A percentile compares a stretch with the other conserved stretches of the same genome.
Evolutionary conservation across 2,797 vertebrate species (phyloP).

Genomic region (Tarsius wallacei): DNA sequence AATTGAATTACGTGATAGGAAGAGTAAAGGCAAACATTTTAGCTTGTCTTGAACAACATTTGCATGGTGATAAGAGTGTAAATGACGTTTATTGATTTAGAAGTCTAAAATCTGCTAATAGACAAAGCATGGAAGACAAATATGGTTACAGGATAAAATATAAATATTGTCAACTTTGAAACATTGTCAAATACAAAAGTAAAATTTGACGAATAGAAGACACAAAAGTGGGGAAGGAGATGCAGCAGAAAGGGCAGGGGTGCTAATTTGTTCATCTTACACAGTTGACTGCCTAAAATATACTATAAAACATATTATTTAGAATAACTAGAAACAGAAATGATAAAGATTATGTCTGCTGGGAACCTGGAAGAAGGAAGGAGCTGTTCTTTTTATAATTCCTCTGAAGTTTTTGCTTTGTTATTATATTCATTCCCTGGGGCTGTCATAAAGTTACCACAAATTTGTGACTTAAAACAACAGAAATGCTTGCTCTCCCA

Average conservation of each 20-base stretch:
- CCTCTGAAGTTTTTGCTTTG: not conserved
- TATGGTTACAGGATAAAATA: not conserved
- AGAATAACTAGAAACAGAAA: not conserved
- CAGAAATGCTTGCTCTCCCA: not conserved
- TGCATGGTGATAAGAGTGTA: not conserved
- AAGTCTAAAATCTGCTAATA: not conserved
- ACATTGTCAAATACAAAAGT: not conserved
- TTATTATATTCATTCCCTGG: not conserved
- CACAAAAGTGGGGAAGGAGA: not conserved
- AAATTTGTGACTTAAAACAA: not conserved
- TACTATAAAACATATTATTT: not conserved
- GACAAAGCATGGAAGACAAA: not conserved
- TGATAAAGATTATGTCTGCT: not conserved
- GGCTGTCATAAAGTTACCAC: not conserved
- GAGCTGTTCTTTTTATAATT: not conserved
- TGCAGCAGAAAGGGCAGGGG: not conserved
- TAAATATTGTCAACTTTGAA: not conserved
- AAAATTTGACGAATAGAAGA: not conserved
- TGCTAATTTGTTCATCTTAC: not conserved
- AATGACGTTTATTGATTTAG: slow-evolving; percentile 6
- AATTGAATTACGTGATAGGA: slow-evolving; percentile 56
- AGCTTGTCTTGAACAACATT: not conserved
- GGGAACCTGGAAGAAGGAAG: not conserved
- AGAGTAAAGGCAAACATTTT: slow-evolving; percentile 25
- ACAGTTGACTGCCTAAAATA: not conserved